Evolutionary conservation across 2,888 invertebrate genomes (phyloP), one percentile per base, ranked within the genome.

Genomic region (Scaptomyza polygonia): DNA sequence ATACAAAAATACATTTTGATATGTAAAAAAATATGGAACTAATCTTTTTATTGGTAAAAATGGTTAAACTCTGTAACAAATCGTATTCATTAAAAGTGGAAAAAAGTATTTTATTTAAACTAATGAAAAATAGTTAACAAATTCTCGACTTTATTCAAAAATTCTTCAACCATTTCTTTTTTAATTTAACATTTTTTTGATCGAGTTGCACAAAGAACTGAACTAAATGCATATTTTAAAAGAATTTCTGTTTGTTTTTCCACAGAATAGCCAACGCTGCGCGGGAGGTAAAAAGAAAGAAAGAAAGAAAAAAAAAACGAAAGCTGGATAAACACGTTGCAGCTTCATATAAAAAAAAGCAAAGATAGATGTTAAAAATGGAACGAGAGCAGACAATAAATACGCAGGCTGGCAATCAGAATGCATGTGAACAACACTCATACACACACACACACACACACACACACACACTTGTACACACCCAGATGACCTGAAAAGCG

Each of bases 401-500:
- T 69, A 39, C 25, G 29, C 52, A 51, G 48, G 53, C 56, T 71
- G 56, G 56, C 76, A 75, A 71, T 66, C 49, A 56, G 54, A 56
- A 56, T 72, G 71, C 56, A 66, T 21, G 40, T 40, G 40, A 7
- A 44, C 36, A 48, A 40, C 40, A 30, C 30, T 25, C 14, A 32
- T 30, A 21, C 25, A 34, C 29, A 14, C 51, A 36, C 47, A 40
- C 18, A n/a, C 49, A 14, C 51, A 36, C 47, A 40, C 18, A n/a
- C 49, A 18, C 34, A 36, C 34, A 9, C 21, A 14, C 57, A 48
- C 42, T 32, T 25, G 30, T 25, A 39, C 44, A 21, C n/a, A 39
- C 30, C 7, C 30, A 53, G 45, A 75, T 70, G 75, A 72, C 71
- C 72, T 75, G 76, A 12, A 70, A 70, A 75, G 53, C 42, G 45